These are phyloP conservation scores for Drosophila pseudoananassae DNA, from an alignment of 1,140 invertebrate genomes.

Conservation along the genomic window DNA sequence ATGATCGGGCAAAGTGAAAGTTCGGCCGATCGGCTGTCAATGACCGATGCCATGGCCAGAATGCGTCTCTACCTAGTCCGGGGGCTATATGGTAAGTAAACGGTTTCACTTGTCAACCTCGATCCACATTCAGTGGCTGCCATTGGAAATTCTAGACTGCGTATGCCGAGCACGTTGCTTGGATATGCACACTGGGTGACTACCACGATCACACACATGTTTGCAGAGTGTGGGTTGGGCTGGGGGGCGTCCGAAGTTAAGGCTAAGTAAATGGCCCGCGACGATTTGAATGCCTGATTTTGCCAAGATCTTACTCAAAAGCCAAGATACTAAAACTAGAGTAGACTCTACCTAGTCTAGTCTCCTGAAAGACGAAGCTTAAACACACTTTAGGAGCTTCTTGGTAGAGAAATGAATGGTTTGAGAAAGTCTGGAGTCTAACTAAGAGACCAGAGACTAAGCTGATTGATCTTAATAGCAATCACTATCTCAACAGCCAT, in stretches of 20 bases:
- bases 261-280: constrained; percentile 32
- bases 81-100: not conserved
- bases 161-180: constrained; percentile 47
- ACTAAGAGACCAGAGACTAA: too few relatives aligned
- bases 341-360: too few relatives aligned
- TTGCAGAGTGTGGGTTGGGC: not conserved
- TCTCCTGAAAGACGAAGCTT: too few relatives aligned
- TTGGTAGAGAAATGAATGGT: too few relatives aligned
- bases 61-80: constrained; percentile 20
- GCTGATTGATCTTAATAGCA: too few relatives aligned
- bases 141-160: constrained; percentile 70
- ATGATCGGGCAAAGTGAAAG: constrained; percentile 32
- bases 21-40: constrained; percentile 20
- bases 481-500: not conserved
- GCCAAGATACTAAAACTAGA: too few relatives aligned
- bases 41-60: constrained; percentile 30
- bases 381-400: too few relatives aligned
- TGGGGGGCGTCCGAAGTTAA: not conserved
- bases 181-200: constrained; percentile 8
- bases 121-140: constrained; percentile 55
- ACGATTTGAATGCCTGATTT: constrained; percentile 22
- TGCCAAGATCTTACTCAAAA: not conserved
- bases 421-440: too few relatives aligned
- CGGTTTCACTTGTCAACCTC: constrained; percentile 72
- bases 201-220: not conserved